Base-by-base conservation (phyloP, 2,113 vertebrate species). In the Stomatorhinus ivindoensis region DNA sequence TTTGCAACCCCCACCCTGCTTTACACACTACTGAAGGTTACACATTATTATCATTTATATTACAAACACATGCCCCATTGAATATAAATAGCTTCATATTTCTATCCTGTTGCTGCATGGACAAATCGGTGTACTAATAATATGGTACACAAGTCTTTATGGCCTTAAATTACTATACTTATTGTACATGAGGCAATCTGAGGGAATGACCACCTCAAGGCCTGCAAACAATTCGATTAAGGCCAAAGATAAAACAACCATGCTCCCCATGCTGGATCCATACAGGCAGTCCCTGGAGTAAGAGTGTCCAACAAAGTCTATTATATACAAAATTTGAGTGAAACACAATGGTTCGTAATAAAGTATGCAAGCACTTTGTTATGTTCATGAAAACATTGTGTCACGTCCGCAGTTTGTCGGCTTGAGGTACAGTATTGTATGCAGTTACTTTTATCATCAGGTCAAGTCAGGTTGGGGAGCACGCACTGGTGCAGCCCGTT, bases 41-140 rank as follows among this genome's bases (percentile, higher is more conserved):
- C n/a, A 76, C 44, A 90, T 88, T 88, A 94, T 94, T 90, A 93
- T 89, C 93, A 94, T 94, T 92, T 88, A 92, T 92, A 93, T 92
- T 92, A 91, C 90, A 39, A 51, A 55, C 48, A 87, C 48, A 84
- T 90, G 61, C 65, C 85, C 55, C 53, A 89, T 86, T 55, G 47
- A 51, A 90, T 91, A 89, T 85, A 90, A 84, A 88, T 69, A 89
- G 21, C 65, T 84, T 84, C 50, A 87, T 53, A 39, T 87, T 87
- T 48, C 51, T 50, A 86, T 86, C 46, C 83, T 86, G 83, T 88
- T 24, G 55, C 55, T 69, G 87, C 39, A 53, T n/a, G 42, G 42
- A 9, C 55, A 65, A 88, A 88, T 65, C 17, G 27, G 10, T 88
- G 53, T 51, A 50, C 50, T 48, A 48, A 46, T 86, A 48, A 21